phyloP scores from a whole-genome alignment of 2,113 vertebrate genomes.

The Nematolebias whitei region DNA sequence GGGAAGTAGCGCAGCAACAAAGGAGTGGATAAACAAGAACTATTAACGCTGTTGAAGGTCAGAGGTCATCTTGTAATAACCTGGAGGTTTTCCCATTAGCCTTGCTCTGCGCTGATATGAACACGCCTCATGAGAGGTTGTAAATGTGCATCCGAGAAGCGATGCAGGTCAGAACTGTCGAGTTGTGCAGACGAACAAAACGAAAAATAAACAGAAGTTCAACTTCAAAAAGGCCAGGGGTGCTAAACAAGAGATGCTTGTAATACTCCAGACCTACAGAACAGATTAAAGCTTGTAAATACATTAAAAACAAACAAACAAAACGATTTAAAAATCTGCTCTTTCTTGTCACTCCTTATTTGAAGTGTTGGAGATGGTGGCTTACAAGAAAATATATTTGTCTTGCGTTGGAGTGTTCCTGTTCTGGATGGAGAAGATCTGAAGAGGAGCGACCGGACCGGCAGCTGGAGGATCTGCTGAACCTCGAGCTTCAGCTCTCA shows the following conservation, averaged over 20 bases:
- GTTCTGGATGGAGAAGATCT: neutral
- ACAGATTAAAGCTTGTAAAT: slow-evolving; percentile 98
- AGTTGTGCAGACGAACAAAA: slow-evolving; percentile 58
- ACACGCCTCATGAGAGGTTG: slow-evolving; percentile 79
- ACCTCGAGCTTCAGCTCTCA: neutral
- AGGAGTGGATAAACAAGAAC: slow-evolving; percentile 51
- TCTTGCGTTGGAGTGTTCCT: neutral
- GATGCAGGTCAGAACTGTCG: slow-evolving; percentile 62
- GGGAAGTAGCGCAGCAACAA: slow-evolving; percentile 51
- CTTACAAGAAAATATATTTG: neutral
- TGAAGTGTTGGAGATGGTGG: neutral
- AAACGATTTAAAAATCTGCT: slow-evolving; percentile 86
- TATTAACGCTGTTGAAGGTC: slow-evolving; percentile 58
- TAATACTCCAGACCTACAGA: slow-evolving; percentile 90
- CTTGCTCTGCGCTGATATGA: slow-evolving; percentile 84
- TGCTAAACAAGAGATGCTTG: slow-evolving; percentile 82
- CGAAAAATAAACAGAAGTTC: slow-evolving; percentile 67
- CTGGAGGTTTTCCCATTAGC: slow-evolving; percentile 78
- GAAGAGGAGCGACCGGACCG: slow-evolving; percentile 9
- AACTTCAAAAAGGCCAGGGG: slow-evolving; percentile 74
- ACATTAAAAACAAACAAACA: slow-evolving; percentile 86
- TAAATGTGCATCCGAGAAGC: slow-evolving; percentile 72
- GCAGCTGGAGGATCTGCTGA: slow-evolving; percentile 1
- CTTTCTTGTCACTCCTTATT: slow-evolving; percentile 57
- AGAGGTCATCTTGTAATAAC: slow-evolving; percentile 68